A percentile compares a stretch with the other conserved stretches of the same genome.
Conservation (phyloP, 2,888 invertebrate genomes). For the Cataglyphis livida region DNA sequence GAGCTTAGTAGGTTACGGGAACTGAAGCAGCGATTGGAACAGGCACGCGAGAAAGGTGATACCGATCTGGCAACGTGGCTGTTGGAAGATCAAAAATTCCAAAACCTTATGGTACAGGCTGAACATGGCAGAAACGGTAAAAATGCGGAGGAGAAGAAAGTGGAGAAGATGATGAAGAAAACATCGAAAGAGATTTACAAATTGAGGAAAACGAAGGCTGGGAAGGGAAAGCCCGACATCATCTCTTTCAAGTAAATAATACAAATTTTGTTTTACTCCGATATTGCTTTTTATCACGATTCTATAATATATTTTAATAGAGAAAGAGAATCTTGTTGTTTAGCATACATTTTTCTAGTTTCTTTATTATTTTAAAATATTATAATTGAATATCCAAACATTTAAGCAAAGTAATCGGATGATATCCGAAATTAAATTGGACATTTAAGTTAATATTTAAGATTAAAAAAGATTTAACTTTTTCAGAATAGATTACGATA, state of each 20-base stretch:
- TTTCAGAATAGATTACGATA: background rate
- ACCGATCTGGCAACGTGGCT: conserved; percentile 94
- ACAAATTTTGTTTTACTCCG: background rate
- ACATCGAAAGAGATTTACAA: conserved; percentile 97
- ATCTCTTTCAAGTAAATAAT: conserved; percentile 95
- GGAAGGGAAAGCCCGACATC: conserved; percentile 95
- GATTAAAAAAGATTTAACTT: background rate
- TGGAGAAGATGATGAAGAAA: conserved; percentile 93
- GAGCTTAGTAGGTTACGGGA: conserved; percentile 94
- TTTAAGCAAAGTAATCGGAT: background rate
- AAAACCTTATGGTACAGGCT: conserved; percentile 89
- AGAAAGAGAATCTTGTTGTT: background rate
- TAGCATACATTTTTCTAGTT: background rate
- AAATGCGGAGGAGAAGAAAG: conserved; percentile 89
- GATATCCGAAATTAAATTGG: background rate
- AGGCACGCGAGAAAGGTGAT: conserved; percentile 94
- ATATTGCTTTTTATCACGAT: background rate
- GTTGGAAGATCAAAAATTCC: conserved; percentile 94
- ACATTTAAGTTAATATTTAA: background rate
- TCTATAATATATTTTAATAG: background rate
- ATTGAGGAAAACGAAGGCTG: conserved; percentile 94
- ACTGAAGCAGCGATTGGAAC: conserved; percentile 93
- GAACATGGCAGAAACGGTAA: conserved; percentile 87
- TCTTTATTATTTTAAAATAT: background rate
- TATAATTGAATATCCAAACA: background rate